Conservation (phyloP, 92 coral and sea anemone genomes). For the Phymanthus crucifer region DNA sequence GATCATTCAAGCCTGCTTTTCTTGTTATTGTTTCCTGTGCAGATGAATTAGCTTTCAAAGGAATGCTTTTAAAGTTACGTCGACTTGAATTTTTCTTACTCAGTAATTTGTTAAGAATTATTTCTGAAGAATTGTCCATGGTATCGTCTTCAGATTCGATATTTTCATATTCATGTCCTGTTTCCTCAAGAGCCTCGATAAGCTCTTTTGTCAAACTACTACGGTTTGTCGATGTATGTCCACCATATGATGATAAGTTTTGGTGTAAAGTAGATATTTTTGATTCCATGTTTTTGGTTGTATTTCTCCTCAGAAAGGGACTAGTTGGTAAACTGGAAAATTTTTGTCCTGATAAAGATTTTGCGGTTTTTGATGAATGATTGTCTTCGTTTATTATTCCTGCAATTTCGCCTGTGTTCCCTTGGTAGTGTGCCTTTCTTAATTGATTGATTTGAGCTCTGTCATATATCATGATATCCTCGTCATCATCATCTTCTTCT, state of each 20-base stretch:
- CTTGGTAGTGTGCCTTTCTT: constrained; percentile 5
- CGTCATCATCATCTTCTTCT: constrained; percentile 25
- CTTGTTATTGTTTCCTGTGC: neutral
- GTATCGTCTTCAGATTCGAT: neutral
- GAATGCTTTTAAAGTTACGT: too few species aligned
- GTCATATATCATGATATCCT: constrained; percentile 23
- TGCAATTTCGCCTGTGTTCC: constrained; percentile 14
- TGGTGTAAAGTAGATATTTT: neutral
- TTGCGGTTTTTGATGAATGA: neutral
- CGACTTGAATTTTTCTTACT: neutral
- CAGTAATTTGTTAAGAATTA: neutral
- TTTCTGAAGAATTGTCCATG: neutral
- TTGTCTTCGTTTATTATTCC: constrained; percentile 18
- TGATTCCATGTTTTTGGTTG: neutral
- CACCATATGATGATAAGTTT: neutral
- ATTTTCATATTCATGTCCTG: neutral
- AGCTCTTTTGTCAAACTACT: constrained; percentile 1
- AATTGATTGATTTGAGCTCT: constrained; percentile 21
- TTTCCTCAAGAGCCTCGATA: constrained; percentile 8
- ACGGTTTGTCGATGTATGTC: neutral
- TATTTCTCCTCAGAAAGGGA: neutral
- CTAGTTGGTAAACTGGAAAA: neutral
- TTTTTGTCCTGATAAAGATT: constrained; percentile 10
- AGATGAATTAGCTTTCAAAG: too few species aligned
- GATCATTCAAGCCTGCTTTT: neutral